Percentiles rank a stretch among this genome's conserved stretches.
Evolutionary conservation across 2,888 invertebrate genomes (phyloP).

Genomic region (Augiades crinisus): DNA sequence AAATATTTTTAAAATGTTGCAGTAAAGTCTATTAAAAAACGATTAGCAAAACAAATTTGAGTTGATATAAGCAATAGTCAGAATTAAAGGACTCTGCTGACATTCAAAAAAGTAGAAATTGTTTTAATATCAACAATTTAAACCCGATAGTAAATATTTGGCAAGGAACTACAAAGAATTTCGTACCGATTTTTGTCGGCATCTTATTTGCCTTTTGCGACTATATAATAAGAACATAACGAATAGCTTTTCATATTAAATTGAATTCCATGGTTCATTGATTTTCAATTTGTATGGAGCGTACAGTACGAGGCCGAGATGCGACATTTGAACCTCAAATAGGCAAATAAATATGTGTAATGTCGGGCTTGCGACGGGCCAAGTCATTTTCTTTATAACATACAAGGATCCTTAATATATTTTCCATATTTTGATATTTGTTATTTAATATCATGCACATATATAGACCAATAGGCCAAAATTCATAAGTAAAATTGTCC

Average conservation of each 20-base stretch:
- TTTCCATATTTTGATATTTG: not conserved
- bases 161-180: slow-evolving; percentile 11
- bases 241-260: slow-evolving; percentile 71
- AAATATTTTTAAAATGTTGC: no score
- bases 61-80: no score
- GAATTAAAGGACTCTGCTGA: no score
- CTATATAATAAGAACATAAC: slow-evolving; percentile 44
- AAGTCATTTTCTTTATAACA: slow-evolving; percentile 24
- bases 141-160: slow-evolving; percentile 8
- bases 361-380: slow-evolving; percentile 40
- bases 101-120: slow-evolving; percentile 13
- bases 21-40: no score
- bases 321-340: slow-evolving; percentile 47
- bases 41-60: no score
- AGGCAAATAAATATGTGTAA: slow-evolving; percentile 55
- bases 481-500: no score
- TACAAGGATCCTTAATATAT: slow-evolving; percentile 10
- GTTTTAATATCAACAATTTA: slow-evolving; percentile 23
- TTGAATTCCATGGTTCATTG: slow-evolving; percentile 71
- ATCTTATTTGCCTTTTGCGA: slow-evolving; percentile 35
- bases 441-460: no score
- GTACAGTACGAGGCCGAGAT: slow-evolving; percentile 42
- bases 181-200: slow-evolving; percentile 9
- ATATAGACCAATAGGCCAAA: no score
- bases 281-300: slow-evolving; percentile 73